Base-by-base conservation (phyloP, 2,113 vertebrate genomes). In the Stictonetta naevosa region DNA sequence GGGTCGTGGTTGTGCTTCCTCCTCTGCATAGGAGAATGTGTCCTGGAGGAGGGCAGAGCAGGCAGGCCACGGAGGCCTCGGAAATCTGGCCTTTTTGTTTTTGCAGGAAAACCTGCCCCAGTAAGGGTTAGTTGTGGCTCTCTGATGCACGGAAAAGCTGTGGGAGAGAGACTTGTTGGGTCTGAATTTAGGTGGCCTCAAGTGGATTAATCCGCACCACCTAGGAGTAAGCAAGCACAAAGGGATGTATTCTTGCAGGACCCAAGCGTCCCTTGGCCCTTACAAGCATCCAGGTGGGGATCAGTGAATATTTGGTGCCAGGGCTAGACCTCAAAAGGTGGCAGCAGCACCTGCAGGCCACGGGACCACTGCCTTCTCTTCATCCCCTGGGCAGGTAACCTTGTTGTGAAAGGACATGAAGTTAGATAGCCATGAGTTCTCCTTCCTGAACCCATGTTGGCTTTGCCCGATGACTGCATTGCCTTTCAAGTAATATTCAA, bases 141-240 rank as follows among this genome's bases (percentile, higher is more conserved):
- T 48, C 46, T 53, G 21, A 60, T 18, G 12, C n/a, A 11, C 84
- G 34, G 52, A 79, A 92, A 36, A 52, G 75, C 33, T 46, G 46
- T 15, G 34, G 36, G 42, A 79, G 66, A 87, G 48, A 42, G 87
- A 68, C 46, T 44, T 66, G 44, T 8, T n/a, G 7, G 5, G 11
- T 60, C 25, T 90, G 60, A 76, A 58, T 91, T 75, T 91, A 62
- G 11, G 34, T 92, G 81, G 23, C 34, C 23, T 82, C 38, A 17
- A 38, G 42, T 58, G 50, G 84, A 52, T 59, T 88, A 52, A 55
- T 91, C 15, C 42, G 38, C 64, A 72, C 8, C 33, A 18, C 48
- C 36, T 86, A 74, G 28, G 42, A 28, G 33, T 2, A 78, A n/a
- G 56, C 52, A 48, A 75, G 34, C 67, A 59, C 55, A 88, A 71